These are phyloP conservation scores for Triplophysa tibetana DNA, from an alignment of 2,113 vertebrate genomes.

Conservation along the genomic window DNA sequence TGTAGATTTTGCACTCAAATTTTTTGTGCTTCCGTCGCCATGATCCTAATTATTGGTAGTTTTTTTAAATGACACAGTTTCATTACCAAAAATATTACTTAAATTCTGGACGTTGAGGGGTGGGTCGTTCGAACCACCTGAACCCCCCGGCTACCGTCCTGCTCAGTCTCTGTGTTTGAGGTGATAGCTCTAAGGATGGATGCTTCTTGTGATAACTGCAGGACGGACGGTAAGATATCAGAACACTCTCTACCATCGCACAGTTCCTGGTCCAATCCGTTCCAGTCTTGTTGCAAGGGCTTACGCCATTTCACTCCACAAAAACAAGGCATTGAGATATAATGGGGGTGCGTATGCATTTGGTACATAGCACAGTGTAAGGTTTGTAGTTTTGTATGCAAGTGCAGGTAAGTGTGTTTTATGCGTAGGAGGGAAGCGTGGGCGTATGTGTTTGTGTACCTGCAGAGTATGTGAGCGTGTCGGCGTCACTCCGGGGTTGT, in stretches of 20 bases:
- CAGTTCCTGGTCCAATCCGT: background rate
- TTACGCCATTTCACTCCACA: conserved; percentile 7
- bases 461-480: background rate
- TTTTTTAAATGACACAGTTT: too few relatives aligned
- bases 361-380: background rate
- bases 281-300: background rate
- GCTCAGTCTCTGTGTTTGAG: background rate
- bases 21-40: too few relatives aligned
- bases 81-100: too few relatives aligned
- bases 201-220: conserved; percentile 46
- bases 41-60: too few relatives aligned
- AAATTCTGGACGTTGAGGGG: too few relatives aligned
- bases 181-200: conserved; percentile 10
- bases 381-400: conserved; percentile 6
- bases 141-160: too few relatives aligned
- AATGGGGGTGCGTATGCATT: background rate
- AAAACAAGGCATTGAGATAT: background rate
- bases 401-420: background rate
- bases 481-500: background rate
- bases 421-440: background rate
- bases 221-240: conserved; percentile 48
- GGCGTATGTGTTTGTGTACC: conserved; percentile 6
- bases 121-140: too few relatives aligned
- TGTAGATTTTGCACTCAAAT: too few relatives aligned
- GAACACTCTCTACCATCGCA: conserved; percentile 16